phyloP scores from a whole-genome alignment of 1,140 invertebrate genomes.

The Nautilus pompilius region DNA sequence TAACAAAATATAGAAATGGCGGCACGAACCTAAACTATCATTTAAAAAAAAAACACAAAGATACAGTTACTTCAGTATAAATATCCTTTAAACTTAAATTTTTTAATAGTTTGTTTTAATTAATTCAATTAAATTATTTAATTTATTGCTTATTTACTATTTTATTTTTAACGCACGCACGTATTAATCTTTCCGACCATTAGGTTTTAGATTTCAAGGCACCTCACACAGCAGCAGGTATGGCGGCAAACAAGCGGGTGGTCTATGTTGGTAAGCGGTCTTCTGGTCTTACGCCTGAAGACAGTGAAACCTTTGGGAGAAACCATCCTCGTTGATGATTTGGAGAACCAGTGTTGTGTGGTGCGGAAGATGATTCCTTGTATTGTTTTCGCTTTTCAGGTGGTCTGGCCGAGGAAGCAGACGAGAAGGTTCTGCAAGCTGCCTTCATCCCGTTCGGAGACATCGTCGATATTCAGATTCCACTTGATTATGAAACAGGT shows the following conservation, averaged over 20 bases:
- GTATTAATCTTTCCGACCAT: too few relatives aligned
- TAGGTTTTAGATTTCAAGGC: too few relatives aligned
- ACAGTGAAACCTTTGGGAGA: not conserved
- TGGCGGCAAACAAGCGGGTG: slow-evolving; percentile 38
- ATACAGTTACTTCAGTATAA: too few relatives aligned
- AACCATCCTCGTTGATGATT: not conserved
- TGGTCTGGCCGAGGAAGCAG: slow-evolving; percentile 94
- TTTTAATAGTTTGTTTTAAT: too few relatives aligned
- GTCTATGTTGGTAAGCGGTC: slow-evolving; percentile 47
- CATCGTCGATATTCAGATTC: slow-evolving; percentile 94
- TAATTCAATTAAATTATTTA: too few relatives aligned
- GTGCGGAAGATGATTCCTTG: not conserved
- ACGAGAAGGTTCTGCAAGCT: slow-evolving; percentile 91
- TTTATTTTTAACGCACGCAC: too few relatives aligned
- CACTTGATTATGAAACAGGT: slow-evolving; percentile 90
- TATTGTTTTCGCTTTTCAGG: slow-evolving; percentile 59
- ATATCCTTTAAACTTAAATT: too few relatives aligned
- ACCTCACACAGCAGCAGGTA: slow-evolving; percentile 7
- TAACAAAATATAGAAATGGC: too few relatives aligned
- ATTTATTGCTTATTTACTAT: too few relatives aligned
- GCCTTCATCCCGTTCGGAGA: slow-evolving; percentile 99
- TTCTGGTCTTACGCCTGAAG: not conserved
- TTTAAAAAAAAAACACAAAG: too few relatives aligned
- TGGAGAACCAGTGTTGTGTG: not conserved
- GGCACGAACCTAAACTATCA: too few relatives aligned